A percentile compares a stretch with the other conserved stretches of the same genome.
Evolutionary conservation across 2,888 invertebrate genomes (phyloP).

Genomic region (Zele albiditarsus): DNA sequence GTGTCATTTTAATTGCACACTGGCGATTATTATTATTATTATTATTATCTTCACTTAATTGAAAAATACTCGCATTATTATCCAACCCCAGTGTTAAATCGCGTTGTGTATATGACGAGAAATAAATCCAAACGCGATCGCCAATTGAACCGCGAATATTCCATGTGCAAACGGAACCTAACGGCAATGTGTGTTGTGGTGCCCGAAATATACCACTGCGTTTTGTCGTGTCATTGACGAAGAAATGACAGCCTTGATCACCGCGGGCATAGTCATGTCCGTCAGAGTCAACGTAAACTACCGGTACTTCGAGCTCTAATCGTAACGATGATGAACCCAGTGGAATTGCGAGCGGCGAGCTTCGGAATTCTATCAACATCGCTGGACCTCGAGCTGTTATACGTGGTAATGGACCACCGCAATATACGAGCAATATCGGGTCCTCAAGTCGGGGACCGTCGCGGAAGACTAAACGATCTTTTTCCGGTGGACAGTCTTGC

Average conservation of each 20-base stretch:
- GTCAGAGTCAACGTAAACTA: conserved; percentile 90
- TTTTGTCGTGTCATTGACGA: conserved; percentile 76
- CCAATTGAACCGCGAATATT: conserved; percentile 85
- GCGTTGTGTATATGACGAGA: conserved; percentile 88
- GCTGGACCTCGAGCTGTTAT: conserved; percentile 84
- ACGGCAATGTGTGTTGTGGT: conserved; percentile 88
- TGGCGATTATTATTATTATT: conserved; percentile 40
- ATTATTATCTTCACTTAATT: conserved; percentile 27
- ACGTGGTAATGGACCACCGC: conserved; percentile 89
- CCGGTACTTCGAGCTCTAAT: conserved; percentile 90
- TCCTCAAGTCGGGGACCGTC: conserved; percentile 89
- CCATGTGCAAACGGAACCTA: conserved; percentile 90
- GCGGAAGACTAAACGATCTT: conserved; percentile 89
- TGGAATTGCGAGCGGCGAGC: conserved; percentile 88
- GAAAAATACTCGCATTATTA: conserved; percentile 62
- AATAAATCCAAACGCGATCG: conserved; percentile 90
- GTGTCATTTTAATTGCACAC: conserved; percentile 64
- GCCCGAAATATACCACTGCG: conserved; percentile 83
- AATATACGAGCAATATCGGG: conserved; percentile 88
- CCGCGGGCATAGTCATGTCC: conserved; percentile 86
- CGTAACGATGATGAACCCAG: conserved; percentile 82
- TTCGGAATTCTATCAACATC: conserved; percentile 91
- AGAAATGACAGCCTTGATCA: conserved; percentile 69
- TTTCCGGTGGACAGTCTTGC: conserved; percentile 87
- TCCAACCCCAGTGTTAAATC: conserved; percentile 75